Conservation (phyloP, 2,797 vertebrate genomes). For the Loriculus beryllinus region DNA sequence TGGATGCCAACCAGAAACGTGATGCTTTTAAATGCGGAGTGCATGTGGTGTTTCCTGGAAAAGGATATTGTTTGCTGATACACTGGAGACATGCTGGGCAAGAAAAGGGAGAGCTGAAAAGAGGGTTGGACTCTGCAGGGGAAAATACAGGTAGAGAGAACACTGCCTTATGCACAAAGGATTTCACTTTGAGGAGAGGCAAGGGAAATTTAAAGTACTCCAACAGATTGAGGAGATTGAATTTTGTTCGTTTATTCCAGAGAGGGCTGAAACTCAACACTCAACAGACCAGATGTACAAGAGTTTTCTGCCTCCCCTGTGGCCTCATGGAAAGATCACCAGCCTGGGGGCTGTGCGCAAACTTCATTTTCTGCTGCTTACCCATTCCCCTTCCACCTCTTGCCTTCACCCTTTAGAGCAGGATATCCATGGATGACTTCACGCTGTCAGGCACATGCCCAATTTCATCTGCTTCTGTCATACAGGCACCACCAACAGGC, state of each 20-base stretch:
- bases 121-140: not conserved
- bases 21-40: not conserved
- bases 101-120: not conserved
- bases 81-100: not conserved
- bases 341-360: not conserved
- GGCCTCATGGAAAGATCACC: not conserved
- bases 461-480: not conserved
- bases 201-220: conserved; percentile 35
- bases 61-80: not conserved
- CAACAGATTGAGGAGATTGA: not conserved
- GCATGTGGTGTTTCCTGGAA: not conserved
- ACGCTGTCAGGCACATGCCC: accelerated
- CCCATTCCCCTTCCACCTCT: not conserved
- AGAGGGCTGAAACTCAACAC: not conserved
- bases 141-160: not conserved
- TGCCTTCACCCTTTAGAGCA: not conserved
- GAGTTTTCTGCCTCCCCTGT: not conserved
- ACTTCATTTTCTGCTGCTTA: not conserved
- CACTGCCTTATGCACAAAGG: not conserved
- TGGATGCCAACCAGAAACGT: not conserved
- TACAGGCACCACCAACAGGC: not conserved
- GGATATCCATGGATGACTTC: not conserved
- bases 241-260: not conserved
- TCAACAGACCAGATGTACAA: not conserved
- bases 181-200: conserved; percentile 25